Evolutionary conservation across 2,113 vertebrate genomes (phyloP).

Genomic region (Odontophorus gujanensis): DNA sequence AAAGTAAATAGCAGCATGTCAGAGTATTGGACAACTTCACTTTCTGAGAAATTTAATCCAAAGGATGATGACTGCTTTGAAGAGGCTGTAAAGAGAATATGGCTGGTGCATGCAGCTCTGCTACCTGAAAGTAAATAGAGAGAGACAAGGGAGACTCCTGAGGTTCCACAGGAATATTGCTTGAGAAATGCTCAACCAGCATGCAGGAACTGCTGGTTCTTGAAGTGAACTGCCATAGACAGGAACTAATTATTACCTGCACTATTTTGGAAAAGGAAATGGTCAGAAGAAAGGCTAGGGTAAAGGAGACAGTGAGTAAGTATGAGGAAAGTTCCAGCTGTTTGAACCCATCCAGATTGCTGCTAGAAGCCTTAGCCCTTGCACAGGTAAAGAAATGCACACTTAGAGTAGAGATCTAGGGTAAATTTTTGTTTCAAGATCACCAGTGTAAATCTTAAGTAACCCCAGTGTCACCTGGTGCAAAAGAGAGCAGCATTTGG

Average conservation of each 20-base stretch:
- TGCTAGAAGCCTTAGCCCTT: neutral
- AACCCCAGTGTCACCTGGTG: neutral
- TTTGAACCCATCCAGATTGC: neutral
- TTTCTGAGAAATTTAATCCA: neutral
- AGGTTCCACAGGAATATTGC: neutral
- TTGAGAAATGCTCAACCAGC: neutral
- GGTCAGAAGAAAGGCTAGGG: neutral
- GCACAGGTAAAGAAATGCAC: fast-evolving
- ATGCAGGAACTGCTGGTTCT: neutral
- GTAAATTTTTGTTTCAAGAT: neutral
- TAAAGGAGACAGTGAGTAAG: neutral
- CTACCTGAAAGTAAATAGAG: neutral
- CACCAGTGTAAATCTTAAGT: neutral
- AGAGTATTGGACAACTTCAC: neutral
- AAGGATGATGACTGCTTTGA: neutral
- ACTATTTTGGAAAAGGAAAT: neutral
- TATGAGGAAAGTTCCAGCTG: neutral
- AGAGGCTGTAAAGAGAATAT: neutral
- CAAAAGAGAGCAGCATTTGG: neutral
- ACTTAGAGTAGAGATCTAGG: neutral
- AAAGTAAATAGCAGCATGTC: neutral
- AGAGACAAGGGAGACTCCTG: neutral
- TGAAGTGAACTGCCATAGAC: neutral
- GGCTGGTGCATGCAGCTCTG: neutral
- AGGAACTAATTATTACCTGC: neutral